Conservation (phyloP, 2,113 vertebrate genomes). For the Syngnathus scovelli region DNA sequence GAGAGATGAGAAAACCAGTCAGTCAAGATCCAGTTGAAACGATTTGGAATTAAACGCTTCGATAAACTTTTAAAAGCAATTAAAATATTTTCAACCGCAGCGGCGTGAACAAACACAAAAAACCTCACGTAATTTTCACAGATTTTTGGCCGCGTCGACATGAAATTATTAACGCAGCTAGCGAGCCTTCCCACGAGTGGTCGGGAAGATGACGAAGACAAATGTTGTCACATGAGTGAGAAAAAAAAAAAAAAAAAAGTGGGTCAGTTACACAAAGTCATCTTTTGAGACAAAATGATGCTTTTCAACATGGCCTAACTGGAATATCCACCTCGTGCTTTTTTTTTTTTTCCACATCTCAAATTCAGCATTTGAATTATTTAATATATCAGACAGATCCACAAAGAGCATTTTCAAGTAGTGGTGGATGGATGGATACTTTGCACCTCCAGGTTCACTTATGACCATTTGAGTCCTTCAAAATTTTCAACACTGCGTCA, state of each 20-base stretch:
- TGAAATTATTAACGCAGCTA: constrained; percentile 7
- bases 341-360: not conserved
- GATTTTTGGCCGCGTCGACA: too few species aligned
- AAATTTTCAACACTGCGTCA: not conserved
- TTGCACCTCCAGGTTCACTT: not conserved
- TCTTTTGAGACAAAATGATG: not conserved
- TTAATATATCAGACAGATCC: not conserved
- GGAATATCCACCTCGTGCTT: not conserved
- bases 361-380: not conserved
- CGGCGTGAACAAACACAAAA: too few species aligned
- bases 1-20: not conserved
- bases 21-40: not conserved
- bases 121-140: too few species aligned
- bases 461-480: too few species aligned
- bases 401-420: not conserved
- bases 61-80: too few species aligned
- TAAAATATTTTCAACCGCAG: too few species aligned
- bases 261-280: constrained; percentile 3
- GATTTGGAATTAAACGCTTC: too few species aligned
- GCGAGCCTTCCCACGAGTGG: constrained; percentile 31
- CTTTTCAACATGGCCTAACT: not conserved
- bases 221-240: constrained; percentile 47
- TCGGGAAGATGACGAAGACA: constrained; percentile 24
- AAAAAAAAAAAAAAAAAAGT: constrained; percentile 30
- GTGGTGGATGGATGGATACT: not conserved